phyloP scores from a whole-genome alignment of 2,888 invertebrate genomes.

The Hipparchia semele region DNA sequence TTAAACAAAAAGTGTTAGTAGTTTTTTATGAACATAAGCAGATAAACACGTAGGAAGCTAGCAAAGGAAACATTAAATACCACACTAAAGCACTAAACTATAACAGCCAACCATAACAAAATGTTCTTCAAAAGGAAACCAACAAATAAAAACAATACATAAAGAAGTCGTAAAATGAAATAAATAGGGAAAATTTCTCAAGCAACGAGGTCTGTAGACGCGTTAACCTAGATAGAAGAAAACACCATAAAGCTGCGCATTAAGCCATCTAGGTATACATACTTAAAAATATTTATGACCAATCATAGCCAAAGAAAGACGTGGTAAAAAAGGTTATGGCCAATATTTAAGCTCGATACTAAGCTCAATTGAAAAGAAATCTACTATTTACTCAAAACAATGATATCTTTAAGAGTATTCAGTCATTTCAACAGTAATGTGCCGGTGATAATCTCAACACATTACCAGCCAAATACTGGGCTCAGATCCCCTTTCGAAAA shows the following conservation, averaged over 20 bases:
- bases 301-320: constrained; percentile 4
- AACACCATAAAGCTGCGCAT: constrained; percentile 23
- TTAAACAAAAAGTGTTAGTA: not conserved
- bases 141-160: constrained; percentile 38
- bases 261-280: constrained; percentile 1
- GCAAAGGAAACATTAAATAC: constrained; percentile 24
- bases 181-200: constrained; percentile 30
- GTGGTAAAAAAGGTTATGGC: not conserved
- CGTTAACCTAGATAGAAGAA: constrained; percentile 39
- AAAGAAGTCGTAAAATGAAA: constrained; percentile 40
- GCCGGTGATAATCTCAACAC: no score
- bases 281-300: constrained; percentile 11
- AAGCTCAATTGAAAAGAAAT: not conserved
- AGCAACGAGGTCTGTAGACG: constrained; percentile 33
- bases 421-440: no score
- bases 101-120: constrained; percentile 32
- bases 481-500: no score
- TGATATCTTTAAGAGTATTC: no score
- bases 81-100: constrained; percentile 23
- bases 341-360: no score
- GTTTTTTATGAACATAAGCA: not conserved
- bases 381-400: no score
- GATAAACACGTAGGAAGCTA: constrained; percentile 6
- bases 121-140: constrained; percentile 37
- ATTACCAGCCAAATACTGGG: no score